Evolutionary conservation across 2,888 invertebrate species (phyloP).

Genomic region (Ormyrus thymus): DNA sequence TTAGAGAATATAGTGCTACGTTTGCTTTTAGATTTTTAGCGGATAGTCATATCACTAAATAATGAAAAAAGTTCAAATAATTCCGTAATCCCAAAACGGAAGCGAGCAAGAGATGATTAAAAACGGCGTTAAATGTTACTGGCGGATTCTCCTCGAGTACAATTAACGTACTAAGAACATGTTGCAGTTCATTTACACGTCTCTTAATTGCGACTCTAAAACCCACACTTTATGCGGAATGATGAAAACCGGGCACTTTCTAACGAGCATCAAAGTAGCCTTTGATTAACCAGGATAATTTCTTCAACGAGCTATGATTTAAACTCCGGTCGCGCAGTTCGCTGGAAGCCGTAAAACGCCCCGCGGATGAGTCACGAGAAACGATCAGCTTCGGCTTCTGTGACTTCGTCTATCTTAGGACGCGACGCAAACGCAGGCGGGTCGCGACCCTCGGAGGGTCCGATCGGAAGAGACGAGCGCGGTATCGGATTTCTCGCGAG

Average conservation of each 20-base stretch:
- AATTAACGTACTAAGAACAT: too few species aligned
- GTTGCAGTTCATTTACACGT: too few species aligned
- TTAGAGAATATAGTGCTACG: too few species aligned
- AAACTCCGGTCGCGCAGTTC: neutral
- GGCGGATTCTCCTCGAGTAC: too few species aligned
- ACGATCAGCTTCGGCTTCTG: conserved; percentile 8
- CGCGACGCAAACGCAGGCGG: conserved; percentile 1
- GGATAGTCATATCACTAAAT: too few species aligned
- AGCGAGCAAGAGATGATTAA: too few species aligned
- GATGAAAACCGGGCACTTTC: neutral
- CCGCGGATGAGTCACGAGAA: conserved; percentile 15
- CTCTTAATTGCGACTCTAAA: too few species aligned
- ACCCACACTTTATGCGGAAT: neutral
- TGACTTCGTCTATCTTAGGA: conserved; percentile 2
- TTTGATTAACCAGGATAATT: conserved; percentile 5
- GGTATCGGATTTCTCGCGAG: conserved; percentile 7
- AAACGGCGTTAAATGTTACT: too few species aligned
- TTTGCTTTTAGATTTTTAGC: too few species aligned
- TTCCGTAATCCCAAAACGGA: too few species aligned
- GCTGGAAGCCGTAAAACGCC: conserved; percentile 14
- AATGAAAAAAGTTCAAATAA: too few species aligned
- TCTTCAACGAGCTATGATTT: conserved; percentile 18
- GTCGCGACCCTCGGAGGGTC: conserved; percentile 17
- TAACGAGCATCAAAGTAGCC: neutral
- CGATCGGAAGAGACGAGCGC: conserved; percentile 4